Evolutionary conservation across 2,888 invertebrate species (phyloP).

Genomic region (Eubasilissa splendida): DNA sequence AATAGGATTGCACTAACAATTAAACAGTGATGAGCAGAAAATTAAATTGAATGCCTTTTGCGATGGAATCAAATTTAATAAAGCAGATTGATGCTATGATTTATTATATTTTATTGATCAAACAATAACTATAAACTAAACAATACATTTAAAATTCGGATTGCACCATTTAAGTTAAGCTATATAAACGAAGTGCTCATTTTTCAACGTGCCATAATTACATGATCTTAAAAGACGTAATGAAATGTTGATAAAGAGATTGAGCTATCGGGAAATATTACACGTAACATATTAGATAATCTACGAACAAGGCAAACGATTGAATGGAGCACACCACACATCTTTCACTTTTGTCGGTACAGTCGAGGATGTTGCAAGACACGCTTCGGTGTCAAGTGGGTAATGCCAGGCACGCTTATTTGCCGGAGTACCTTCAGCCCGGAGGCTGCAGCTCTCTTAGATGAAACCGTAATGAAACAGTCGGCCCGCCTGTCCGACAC

Average conservation of each 20-base stretch:
- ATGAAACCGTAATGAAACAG: conserved; percentile 54
- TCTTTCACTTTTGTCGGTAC: conserved; percentile 43
- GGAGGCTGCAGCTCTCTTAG: conserved; percentile 28
- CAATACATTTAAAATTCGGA: not conserved
- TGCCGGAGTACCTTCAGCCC: conserved; percentile 16
- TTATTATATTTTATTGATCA: conserved; percentile 8
- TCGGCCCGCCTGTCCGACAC: conserved; percentile 18
- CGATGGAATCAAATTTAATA: not conserved
- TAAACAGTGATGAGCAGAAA: not conserved
- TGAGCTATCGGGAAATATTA: conserved; percentile 35
- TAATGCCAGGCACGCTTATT: conserved; percentile 45
- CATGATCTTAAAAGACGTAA: conserved; percentile 39
- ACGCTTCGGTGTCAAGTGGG: conserved; percentile 49
- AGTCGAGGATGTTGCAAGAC: conserved; percentile 37
- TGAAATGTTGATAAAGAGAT: conserved; percentile 44
- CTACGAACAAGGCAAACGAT: conserved; percentile 22
- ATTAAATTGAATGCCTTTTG: not conserved
- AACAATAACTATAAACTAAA: not conserved
- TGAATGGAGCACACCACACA: conserved; percentile 28
- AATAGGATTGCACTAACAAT: no score
- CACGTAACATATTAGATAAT: conserved; percentile 43
- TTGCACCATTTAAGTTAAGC: conserved; percentile 25
- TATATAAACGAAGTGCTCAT: not conserved
- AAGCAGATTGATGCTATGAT: not conserved
- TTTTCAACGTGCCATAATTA: conserved; percentile 9